Base-by-base conservation (phyloP, 2,797 vertebrate species). In the Poeciliopsis gracilis region DNA sequence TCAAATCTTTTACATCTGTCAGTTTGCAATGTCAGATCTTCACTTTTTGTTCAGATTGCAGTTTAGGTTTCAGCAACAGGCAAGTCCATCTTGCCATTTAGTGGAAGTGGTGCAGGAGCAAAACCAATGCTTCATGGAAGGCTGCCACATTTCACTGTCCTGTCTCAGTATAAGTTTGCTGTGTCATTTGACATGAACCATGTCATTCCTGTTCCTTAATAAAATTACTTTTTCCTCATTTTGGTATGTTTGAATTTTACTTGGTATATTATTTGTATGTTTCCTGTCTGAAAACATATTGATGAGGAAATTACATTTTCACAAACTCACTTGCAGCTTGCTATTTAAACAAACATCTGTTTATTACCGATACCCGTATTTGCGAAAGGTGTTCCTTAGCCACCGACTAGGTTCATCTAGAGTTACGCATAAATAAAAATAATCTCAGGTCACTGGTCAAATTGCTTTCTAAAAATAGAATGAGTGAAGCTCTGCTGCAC, bases 381-480 rank as follows among this genome's bases (percentile, higher is more conserved):
- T 84, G 84, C 75, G 77, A 46, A 70, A 85, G 73, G 16, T 66
- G 13, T 73, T 84, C 12, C 55, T 73, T 83, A 74, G 57, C 72
- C 78, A 72, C 72, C 55, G n/a, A 53, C 43, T 67, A 28, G 20
- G 57, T 81, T 70, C 73, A 76, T 88, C 81, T 92, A 76, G 55
- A 87, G 78, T 89, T 89, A 78, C 88, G 87, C 78, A 63, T 70
- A 36, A 86, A 81, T 80, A 86, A 73, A 89, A 89, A 92, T 89
- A 87, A 86, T 81, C 79, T 53, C 15, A 6, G 74, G 71, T 82
- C 81, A 83, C 57, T 61, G 36, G 51, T 83, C 77, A 75, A 71
- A 57, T 78, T 11, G 77, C 79, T 77, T 83, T 89, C 80, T 89
- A 84, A 85, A 87, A 87, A 63, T 49, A 70, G 84, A 23, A 18